Percentiles rank a stretch among this genome's conserved stretches.
Evolutionary conservation across 1,140 invertebrate genomes (phyloP).

Genomic region (Drosophila micromelanica): DNA sequence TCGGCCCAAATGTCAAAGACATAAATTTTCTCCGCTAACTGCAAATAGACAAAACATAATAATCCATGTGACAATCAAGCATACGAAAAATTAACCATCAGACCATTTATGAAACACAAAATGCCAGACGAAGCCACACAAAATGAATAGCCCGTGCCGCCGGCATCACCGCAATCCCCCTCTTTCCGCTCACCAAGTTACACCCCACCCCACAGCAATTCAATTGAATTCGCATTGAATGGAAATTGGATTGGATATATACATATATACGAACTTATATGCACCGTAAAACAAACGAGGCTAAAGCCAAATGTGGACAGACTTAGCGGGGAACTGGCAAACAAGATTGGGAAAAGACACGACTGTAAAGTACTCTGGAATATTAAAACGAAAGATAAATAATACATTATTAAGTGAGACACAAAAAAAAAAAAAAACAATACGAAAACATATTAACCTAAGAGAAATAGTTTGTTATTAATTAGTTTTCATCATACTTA

Average conservation of each 20-base stretch:
- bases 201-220: conserved; percentile 38
- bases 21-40: conserved; percentile 59
- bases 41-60: conserved; percentile 65
- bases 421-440: no score
- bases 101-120: conserved; percentile 76
- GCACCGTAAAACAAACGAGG: conserved; percentile 53
- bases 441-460: no score
- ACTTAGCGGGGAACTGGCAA: conserved; percentile 28
- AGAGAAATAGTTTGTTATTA: no score
- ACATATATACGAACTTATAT: conserved; percentile 1
- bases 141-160: conserved; percentile 34
- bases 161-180: not conserved
- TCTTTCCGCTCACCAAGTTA: not conserved
- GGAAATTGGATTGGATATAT: conserved; percentile 61
- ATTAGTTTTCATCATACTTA: no score
- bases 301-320: conserved; percentile 67
- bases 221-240: conserved; percentile 76
- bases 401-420: not conserved
- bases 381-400: not conserved
- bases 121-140: conserved; percentile 71
- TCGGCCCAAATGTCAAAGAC: conserved; percentile 69
- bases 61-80: conserved; percentile 71
- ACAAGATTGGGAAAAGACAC: conserved; percentile 1
- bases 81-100: conserved; percentile 75
- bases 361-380: conserved; percentile 12